Percentiles rank a stretch among this genome's conserved stretches.
These are phyloP conservation scores for Dascyllus trimaculatus DNA, from an alignment of 2,113 vertebrate genomes.

Conservation along the genomic window DNA sequence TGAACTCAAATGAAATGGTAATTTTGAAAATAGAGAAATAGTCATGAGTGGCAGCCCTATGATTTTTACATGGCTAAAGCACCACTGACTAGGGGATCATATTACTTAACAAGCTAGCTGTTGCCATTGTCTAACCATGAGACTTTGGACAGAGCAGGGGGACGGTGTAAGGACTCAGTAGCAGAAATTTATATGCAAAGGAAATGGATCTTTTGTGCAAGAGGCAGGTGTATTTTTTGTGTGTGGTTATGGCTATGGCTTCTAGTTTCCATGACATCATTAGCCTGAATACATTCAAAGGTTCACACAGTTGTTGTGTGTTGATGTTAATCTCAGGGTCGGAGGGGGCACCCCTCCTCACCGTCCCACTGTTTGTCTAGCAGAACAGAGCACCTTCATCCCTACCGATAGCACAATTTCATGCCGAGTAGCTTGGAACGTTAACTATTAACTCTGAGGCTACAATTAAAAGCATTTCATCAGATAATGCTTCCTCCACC, in stretches of 20 bases:
- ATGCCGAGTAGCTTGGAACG: conserved; percentile 56
- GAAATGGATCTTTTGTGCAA: conserved; percentile 21
- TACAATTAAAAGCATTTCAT: conserved; percentile 67
- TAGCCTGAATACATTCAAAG: conserved; percentile 28
- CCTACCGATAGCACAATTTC: conserved; percentile 47
- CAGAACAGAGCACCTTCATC: conserved; percentile 40
- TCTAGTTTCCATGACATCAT: conserved; percentile 49
- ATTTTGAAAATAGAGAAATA: too few species aligned
- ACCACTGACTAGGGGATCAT: neutral
- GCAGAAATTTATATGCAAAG: conserved; percentile 35
- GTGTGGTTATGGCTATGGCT: conserved; percentile 22
- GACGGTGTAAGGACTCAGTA: neutral
- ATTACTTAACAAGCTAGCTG: conserved; percentile 14
- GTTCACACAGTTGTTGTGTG: conserved; percentile 34
- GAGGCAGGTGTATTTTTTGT: conserved; percentile 21
- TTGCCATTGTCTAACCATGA: conserved; percentile 24
- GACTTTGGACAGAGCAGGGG: conserved; percentile 5
- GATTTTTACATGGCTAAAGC: neutral
- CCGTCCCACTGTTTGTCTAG: neutral
- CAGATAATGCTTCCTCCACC: conserved; percentile 42
- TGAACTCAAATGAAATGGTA: too few species aligned
- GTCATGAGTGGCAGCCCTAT: too few species aligned
- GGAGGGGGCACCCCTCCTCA: conserved; percentile 14
- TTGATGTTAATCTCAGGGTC: conserved; percentile 38
- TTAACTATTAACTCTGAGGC: conserved; percentile 66